phyloP scores from a whole-genome alignment of 2,888 invertebrate genomes.

The Lasioglossum marginatum region DNA sequence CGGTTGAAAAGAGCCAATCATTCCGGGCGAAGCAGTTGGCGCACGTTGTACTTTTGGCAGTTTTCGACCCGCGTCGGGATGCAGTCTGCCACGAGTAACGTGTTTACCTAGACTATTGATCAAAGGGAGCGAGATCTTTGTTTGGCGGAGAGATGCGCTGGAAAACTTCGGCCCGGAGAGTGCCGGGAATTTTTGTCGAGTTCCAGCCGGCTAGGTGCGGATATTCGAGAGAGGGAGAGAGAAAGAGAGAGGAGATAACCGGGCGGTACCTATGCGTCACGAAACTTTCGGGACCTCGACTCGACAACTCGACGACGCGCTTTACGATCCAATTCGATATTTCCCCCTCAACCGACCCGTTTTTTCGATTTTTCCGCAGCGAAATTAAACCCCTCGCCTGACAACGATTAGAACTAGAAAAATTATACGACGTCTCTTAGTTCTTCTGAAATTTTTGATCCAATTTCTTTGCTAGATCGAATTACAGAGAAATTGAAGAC shows the following conservation, averaged over 20 bases:
- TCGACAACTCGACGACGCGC: slow-evolving; percentile 39
- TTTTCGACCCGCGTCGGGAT: slow-evolving; percentile 46
- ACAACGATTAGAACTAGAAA: not conserved
- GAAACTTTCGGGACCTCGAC: slow-evolving; percentile 47
- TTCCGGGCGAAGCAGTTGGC: slow-evolving; percentile 11
- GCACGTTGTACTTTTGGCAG: slow-evolving; percentile 57
- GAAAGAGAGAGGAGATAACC: not conserved
- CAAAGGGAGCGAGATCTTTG: slow-evolving; percentile 57
- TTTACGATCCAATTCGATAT: slow-evolving; percentile 29
- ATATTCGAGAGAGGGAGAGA: slow-evolving; percentile 34
- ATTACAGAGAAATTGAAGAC: not conserved
- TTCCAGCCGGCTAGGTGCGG: slow-evolving; percentile 30
- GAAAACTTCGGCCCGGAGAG: slow-evolving; percentile 40
- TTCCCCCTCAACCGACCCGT: slow-evolving; percentile 5
- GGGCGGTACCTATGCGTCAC: slow-evolving; percentile 42
- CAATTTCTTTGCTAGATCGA: not conserved
- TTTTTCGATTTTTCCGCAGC: slow-evolving; percentile 16
- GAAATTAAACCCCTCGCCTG: not conserved
- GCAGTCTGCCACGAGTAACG: slow-evolving; percentile 50
- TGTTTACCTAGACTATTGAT: slow-evolving; percentile 61
- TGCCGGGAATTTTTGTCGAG: slow-evolving; percentile 49
- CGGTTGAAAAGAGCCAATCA: slow-evolving; percentile 40
- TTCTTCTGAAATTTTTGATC: not conserved
- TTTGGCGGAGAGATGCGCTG: slow-evolving; percentile 48
- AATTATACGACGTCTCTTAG: not conserved